These are phyloP conservation scores for Acanthurus leucopareius DNA, from an alignment of 2,797 vertebrate species.

Conservation along the genomic window DNA sequence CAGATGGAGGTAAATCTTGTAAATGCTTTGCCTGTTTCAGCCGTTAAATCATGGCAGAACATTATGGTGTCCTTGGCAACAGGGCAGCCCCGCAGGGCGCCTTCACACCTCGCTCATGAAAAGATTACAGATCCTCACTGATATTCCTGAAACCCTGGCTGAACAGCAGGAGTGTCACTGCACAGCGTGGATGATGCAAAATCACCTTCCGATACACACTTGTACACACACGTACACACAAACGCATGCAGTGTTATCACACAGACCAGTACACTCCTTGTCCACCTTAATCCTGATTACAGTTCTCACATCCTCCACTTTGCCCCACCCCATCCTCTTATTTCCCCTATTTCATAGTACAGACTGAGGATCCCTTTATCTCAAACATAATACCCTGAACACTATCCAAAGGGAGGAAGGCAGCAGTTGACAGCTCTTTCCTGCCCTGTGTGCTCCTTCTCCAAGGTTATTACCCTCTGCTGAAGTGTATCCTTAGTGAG, in stretches of 20 bases:
- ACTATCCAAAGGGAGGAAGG: neutral
- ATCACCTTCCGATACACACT: neutral
- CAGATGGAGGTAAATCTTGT: slow-evolving; percentile 11
- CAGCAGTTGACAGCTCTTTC: slow-evolving; percentile 12
- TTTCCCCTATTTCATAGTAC: neutral
- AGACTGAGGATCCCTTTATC: slow-evolving; percentile 5
- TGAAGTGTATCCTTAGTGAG: slow-evolving; percentile 15
- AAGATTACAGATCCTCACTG: slow-evolving; percentile 29
- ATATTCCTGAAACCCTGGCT: slow-evolving; percentile 22
- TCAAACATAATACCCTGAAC: neutral
- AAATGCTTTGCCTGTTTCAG: neutral
- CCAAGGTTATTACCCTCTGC: slow-evolving; percentile 21
- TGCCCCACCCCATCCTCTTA: neutral
- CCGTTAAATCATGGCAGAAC: slow-evolving; percentile 18
- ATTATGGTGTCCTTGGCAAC: slow-evolving; percentile 44
- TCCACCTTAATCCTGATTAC: slow-evolving; percentile 35
- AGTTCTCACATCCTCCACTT: neutral
- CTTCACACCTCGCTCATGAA: slow-evolving; percentile 23
- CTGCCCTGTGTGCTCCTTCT: slow-evolving; percentile 13
- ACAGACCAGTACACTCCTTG: neutral
- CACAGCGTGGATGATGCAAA: neutral
- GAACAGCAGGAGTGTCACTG: slow-evolving; percentile 5
- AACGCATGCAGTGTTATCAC: slow-evolving; percentile 18
- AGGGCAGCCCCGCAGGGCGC: neutral
- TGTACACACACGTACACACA: neutral